These are phyloP conservation scores for Misgurnus mizolepis DNA, from an alignment of 2,113 vertebrate genomes.

Conservation along the genomic window DNA sequence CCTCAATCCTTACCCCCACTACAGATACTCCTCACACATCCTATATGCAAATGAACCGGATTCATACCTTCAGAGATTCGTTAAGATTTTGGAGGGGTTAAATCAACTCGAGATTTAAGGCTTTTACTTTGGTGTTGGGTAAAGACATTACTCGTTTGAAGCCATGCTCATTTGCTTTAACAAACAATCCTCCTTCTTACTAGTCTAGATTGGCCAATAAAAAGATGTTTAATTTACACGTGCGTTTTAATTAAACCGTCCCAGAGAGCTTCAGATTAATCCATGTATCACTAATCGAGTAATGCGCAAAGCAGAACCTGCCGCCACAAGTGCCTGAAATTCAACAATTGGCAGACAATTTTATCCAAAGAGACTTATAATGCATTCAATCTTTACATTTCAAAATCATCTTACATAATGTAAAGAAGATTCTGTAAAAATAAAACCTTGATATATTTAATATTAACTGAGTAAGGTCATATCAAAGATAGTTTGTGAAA, in stretches of 20 bases:
- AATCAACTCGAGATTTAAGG: constrained; percentile 41
- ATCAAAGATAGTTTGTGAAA: too few species aligned
- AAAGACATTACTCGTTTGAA: not conserved
- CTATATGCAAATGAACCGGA: constrained; percentile 62
- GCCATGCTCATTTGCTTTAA: not conserved
- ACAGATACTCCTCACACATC: not conserved
- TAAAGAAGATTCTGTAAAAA: too few species aligned
- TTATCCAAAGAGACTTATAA: too few species aligned
- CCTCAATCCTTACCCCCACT: constrained; percentile 41
- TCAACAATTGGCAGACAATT: too few species aligned
- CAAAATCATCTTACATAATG: too few species aligned
- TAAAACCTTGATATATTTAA: too few species aligned
- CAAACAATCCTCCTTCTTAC: not conserved
- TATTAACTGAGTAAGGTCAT: too few species aligned
- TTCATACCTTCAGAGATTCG: constrained; percentile 57
- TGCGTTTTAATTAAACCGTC: constrained; percentile 38
- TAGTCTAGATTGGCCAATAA: constrained; percentile 18
- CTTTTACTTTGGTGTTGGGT: constrained; percentile 4
- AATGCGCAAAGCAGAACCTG: not conserved
- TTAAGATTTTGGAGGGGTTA: constrained; percentile 60
- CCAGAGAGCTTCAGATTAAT: not conserved
- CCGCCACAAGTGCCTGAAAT: too few species aligned
- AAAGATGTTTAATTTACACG: constrained; percentile 20
- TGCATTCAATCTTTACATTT: too few species aligned
- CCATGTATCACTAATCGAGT: constrained; percentile 2